A percentile compares a stretch with the other conserved stretches of the same genome.
phyloP scores from a whole-genome alignment of 2,113 vertebrate species.

The Xenus cinereus region DNA sequence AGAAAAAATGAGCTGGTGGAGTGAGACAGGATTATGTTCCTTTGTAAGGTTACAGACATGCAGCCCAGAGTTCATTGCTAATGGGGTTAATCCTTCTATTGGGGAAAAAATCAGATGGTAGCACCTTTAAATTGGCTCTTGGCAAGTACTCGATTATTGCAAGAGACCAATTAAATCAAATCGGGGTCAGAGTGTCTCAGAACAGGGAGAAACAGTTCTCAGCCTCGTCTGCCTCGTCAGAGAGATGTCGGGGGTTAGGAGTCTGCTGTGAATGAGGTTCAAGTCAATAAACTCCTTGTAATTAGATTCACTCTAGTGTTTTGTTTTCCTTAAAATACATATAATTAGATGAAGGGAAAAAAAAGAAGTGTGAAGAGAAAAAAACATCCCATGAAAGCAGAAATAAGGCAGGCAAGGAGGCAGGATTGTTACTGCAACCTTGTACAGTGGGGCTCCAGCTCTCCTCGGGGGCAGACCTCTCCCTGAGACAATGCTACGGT shows the following conservation, averaged over 20 bases:
- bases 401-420: neutral
- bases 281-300: conserved; percentile 15
- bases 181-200: neutral
- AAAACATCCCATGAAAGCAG: neutral
- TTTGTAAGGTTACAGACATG: neutral
- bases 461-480: neutral
- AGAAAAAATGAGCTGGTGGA: neutral
- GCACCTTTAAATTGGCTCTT: conserved; percentile 28
- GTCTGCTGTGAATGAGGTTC: neutral
- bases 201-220: neutral
- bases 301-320: neutral
- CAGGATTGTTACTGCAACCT: neutral
- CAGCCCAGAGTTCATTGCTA: neutral
- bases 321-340: conserved; percentile 6
- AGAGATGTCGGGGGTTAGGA: neutral
- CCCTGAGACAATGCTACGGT: rapidly evolving
- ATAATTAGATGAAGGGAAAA: neutral
- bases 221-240: neutral
- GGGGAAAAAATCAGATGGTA: neutral
- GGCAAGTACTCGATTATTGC: neutral
- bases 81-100: conserved; percentile 5
- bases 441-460: rapidly evolving
- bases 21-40: neutral
- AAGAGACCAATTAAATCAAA: conserved; percentile 29
- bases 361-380: neutral